Base-by-base conservation (phyloP, 2,888 invertebrate species). In the Bimastos eiseni region DNA sequence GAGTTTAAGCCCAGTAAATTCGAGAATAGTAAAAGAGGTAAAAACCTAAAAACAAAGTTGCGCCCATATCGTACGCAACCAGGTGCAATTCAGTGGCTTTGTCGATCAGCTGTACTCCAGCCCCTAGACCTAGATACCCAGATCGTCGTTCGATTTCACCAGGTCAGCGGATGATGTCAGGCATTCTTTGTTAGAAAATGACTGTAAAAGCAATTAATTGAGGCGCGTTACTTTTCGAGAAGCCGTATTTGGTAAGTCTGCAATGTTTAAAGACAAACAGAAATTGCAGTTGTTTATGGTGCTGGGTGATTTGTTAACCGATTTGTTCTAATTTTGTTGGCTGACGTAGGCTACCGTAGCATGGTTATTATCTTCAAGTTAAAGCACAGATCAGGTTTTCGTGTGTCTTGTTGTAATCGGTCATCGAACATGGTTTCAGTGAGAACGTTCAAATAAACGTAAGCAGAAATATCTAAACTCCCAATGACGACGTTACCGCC, bases 161-260 rank as follows among this genome's bases (percentile, higher is more conserved):
- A 70, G 70, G 70, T 70, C 70, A 70, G 70, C n/a, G 70, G 70
- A n/a, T 70, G 70, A 70, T 70, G 70, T 70, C 70, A n/a, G 70
- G 70, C 70, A n/a, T 70, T 70, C 70, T 70, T 70, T 70, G 70
- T 70, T 70, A 70, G 70, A n/a, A 70, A 70, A 70, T 70, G 70
- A 70, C 70, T 6, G 13, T n/a, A 70, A 70, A 70, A n/a, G 70
- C 70, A 70, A 70, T 8, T 6, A 70, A 70, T n/a, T 70, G n/a
- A 70, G 70, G n/a, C 70, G 70, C 30, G 30, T 70, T 11, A 13
- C 70, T 70, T n/a, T 8, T 70, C 30, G 17, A 70, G n/a, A 70
- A n/a, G 17, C 70, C 70, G 30, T n/a, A 30, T 8, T 70, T n/a
- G 70, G 70, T 70, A 70, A 70, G 70, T 70, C 30, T 2, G n/a